Base-by-base conservation (phyloP, 1,140 invertebrate genomes). In the Saccostrea echinata region DNA sequence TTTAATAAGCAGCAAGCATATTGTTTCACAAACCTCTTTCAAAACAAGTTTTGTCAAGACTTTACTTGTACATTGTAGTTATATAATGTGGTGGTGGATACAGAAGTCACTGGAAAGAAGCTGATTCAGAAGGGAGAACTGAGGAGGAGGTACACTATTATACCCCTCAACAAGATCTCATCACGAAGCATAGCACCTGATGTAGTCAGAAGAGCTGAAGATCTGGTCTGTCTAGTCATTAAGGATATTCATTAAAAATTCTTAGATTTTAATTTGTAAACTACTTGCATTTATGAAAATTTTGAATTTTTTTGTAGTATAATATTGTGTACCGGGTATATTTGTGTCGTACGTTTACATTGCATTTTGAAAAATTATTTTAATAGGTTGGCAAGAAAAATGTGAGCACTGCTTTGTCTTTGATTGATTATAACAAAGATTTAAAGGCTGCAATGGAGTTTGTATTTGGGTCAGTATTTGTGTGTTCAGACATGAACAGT, bases 161-260 rank as follows among this genome's bases (percentile, higher is more conserved):
- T 99, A 85, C 98, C 99, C n/a, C 96, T 99, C 76, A 99, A 99
- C 95, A 98, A 98, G 96, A 98, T 99, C 71, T 93, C 95, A 82
- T 96, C 96, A 0, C 94, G 95, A 88, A 91, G 94, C 80, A 97
- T 98, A 86, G 96, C 97, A 92, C 91, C 94, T 0, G 92, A 95
- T 68, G 96, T 96, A 0, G 93, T 98, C 8, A 94, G 95, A 43
- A 94, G 96, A 53, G 98, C 98, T 11, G 96, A 98, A 95, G 94
- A 96, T 55, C 95, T 98, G 91, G 97, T 97, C 91, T 95, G 96
- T 95, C 24, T 24, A n/a, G 18, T 80, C 16, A 43, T 43, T 8
- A 30, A 80, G 18, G 55, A 43, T 43, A 43, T 43, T 43, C 1
- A 43, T n/a, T 8, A 43, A 43, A 43, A 8, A 43, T 43, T 43